These are phyloP conservation scores for Anseranas semipalmata DNA, from an alignment of 2,113 vertebrate species.

Conservation along the genomic window DNA sequence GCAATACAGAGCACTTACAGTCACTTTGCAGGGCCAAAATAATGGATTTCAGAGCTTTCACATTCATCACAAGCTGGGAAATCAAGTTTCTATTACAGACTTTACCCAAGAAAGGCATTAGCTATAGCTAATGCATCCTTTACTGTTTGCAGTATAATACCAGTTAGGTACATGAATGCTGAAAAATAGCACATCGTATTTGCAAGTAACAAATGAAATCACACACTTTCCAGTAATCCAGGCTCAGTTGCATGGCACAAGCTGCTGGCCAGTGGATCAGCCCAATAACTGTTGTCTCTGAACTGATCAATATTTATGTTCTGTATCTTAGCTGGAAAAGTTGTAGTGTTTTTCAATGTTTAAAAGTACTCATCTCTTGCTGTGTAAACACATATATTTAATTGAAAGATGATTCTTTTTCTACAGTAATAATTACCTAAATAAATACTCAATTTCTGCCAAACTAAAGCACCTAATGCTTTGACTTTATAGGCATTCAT, in stretches of 20 bases:
- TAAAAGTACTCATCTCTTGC: not conserved
- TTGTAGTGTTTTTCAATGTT: not conserved
- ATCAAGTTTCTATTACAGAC: not conserved
- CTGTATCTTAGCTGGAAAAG: not conserved
- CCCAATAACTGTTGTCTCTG: too few relatives aligned
- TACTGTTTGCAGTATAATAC: fast-evolving
- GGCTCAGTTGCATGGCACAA: not conserved
- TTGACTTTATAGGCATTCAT: not conserved
- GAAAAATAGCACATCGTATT: fast-evolving
- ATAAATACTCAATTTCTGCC: not conserved
- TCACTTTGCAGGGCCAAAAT: not conserved
- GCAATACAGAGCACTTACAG: not conserved
- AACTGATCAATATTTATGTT: fast-evolving
- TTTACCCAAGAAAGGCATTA: not conserved
- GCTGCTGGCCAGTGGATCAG: not conserved
- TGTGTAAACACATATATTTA: not conserved
- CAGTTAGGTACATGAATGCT: fast-evolving
- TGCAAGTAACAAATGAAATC: not conserved
- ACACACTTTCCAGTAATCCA: not conserved
- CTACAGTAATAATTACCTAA: not conserved
- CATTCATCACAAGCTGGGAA: not conserved
- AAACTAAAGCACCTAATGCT: not conserved
- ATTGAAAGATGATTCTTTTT: not conserved
- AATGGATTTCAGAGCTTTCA: not conserved
- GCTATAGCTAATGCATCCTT: fast-evolving